Evolutionary conservation across 2,113 vertebrate species (phyloP).

Genomic region (Colinus virginianus): DNA sequence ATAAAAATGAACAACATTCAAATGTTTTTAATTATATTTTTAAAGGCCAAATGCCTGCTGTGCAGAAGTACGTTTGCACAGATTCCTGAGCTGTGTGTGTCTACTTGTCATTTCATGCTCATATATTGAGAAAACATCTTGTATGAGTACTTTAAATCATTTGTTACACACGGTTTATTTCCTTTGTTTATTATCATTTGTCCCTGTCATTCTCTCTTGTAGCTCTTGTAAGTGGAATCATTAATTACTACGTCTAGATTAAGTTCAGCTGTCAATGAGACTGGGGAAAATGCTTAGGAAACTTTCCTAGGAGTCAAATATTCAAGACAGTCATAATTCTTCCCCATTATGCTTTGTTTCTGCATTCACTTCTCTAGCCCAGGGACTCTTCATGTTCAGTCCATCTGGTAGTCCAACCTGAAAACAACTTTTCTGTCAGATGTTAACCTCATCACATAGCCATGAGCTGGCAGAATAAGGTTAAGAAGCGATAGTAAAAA

Average conservation of each 20-base stretch:
- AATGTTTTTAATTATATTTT: background rate
- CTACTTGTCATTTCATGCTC: background rate
- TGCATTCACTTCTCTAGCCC: accelerated
- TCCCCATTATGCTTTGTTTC: background rate
- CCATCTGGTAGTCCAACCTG: background rate
- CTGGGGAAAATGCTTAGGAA: background rate
- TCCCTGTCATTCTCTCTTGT: background rate
- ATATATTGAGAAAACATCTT: background rate
- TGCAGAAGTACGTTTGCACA: background rate
- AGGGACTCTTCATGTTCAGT: background rate
- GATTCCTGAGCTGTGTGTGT: background rate
- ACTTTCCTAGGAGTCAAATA: background rate
- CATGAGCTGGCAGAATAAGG: background rate
- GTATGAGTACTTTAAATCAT: background rate
- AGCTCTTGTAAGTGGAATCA: background rate
- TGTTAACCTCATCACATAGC: background rate
- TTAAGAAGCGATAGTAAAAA: background rate
- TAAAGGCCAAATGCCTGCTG: background rate
- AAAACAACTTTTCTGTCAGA: background rate
- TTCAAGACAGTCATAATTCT: background rate
- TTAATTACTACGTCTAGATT: background rate
- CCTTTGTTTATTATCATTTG: background rate
- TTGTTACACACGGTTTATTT: background rate
- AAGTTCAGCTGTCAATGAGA: background rate
- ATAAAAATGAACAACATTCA: background rate